Base-by-base conservation (phyloP, 2,113 vertebrate species). In the Onychostruthus taczanowskii region DNA sequence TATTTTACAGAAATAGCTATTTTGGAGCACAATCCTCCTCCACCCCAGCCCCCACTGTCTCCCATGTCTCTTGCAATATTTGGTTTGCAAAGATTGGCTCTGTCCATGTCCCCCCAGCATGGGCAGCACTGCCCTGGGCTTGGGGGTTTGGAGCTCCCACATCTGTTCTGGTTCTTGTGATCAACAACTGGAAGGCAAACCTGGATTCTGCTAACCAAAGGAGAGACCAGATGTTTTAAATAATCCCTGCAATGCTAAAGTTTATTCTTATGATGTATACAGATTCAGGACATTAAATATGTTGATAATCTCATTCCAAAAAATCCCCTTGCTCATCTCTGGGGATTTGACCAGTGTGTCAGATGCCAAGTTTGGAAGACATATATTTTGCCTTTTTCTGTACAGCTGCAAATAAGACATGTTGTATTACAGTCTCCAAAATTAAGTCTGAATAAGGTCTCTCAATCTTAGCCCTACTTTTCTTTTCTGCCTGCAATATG, bases 271-370 rank as follows among this genome's bases (percentile, higher is more conserved):
- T 3, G 37, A n/a, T 82, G 11, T 73, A 76, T 77, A 79, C 33
- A 66, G 70, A 89, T 69, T 74, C 68, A 91, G 55, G 46, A 86
- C 44, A 77, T 67, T 85, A 93, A 95, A 69, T 73, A 87, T 15
- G 19, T 79, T 69, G 63, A 85, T 91, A 91, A 83, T 73, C 26
- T 94, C 4, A 33, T 94, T 95, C 56, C 16, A 73, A 94, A 96
- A 94, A 76, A 80, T 59, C 39, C 47, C 24, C 80, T 43, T 90
- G 83, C 33, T 78, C 10, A 27, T 86, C 55, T 73, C 50, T 49
- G 67, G 78, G 72, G 89, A 84, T 95, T 83, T 90, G 79, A 70
- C 46, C 46, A 63, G 11, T n/a, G 30, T 64, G 58, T 46, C 44
- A 90, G 35, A 52, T 41, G 43, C 26, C 26, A 30, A 26, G 26